Conservation (phyloP, 2,113 vertebrate species). For the Bubo bubo region DNA sequence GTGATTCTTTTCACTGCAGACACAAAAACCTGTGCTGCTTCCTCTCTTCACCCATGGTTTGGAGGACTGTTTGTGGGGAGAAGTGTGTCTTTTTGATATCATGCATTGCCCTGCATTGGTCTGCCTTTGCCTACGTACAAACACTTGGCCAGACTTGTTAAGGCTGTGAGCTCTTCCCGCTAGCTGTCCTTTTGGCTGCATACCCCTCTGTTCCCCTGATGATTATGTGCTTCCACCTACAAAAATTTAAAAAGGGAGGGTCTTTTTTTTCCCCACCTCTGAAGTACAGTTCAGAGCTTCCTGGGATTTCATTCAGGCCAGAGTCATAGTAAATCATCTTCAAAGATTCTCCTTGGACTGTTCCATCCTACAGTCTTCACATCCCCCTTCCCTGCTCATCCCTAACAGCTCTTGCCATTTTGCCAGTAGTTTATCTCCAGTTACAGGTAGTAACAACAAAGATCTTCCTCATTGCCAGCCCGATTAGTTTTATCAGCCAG, state of each 20-base stretch:
- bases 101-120: neutral
- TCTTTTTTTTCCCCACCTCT: neutral
- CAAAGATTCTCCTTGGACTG: neutral
- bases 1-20: neutral
- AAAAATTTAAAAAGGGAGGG: neutral
- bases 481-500: neutral
- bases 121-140: neutral
- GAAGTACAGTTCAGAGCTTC: neutral
- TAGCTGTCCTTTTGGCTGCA: neutral
- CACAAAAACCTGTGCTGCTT: neutral
- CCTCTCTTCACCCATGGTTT: neutral
- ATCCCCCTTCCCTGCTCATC: neutral
- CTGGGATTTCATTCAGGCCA: neutral
- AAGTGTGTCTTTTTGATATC: neutral
- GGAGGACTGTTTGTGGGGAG: neutral
- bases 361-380: neutral
- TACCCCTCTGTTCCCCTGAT: too few species aligned
- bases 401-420: neutral
- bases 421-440: constrained; percentile 20
- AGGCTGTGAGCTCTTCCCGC: neutral
- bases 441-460: constrained; percentile 44
- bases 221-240: neutral
- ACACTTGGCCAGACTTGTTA: neutral
- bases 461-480: neutral
- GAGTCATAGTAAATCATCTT: neutral